Base-by-base conservation (phyloP, 2,888 invertebrate species). In the Eupithecia pulchellata region DNA sequence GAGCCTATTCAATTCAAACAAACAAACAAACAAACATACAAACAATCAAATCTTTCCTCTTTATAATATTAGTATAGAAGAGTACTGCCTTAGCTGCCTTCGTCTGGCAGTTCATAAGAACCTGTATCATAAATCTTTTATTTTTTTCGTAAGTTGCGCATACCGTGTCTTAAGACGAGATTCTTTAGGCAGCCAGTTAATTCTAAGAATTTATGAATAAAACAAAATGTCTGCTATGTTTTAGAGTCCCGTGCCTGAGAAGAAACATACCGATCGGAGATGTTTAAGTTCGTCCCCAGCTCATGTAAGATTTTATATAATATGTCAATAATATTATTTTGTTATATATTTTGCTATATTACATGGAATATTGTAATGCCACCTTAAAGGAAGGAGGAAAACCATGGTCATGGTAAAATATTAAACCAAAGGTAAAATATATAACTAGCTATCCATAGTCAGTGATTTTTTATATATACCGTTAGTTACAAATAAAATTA, bases 211-310 rank as follows among this genome's bases (percentile, higher is more conserved):
- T 34, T 25, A 34, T 14, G n/a, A 60, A 61, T 61, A 34, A 34
- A 36, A 25, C 25, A 52, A 61, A 34, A n/a, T 61, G 2, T 62
- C 69, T 68, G 65, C 76, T 36, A 34, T 55, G 77, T 81, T 80
- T 63, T 73, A 89, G 86, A 82, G 78, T 67, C 78, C 81, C 8
- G 68, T 69, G 14, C 61, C 64, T 55, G 39, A 64, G 13, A 85
- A 80, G 71, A 86, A 80, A 62, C 32, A 66, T 60, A 8, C 57
- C n/a, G 80, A 79, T 66, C 82, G 87, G 81, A 86, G 89, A 86
- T 87, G 86, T 74, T 87, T 88, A 73, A 91, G 91, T 76, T 81
- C 90, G 68, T 88, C 89, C 4, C 88, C 90, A 13, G 79, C 83
- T 42, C 74, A 64, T 62, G 89, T 89, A 76, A 87, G 88, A 79